Evolutionary conservation across 2,888 invertebrate genomes (phyloP).

Genomic region (Eupithecia centaureata): DNA sequence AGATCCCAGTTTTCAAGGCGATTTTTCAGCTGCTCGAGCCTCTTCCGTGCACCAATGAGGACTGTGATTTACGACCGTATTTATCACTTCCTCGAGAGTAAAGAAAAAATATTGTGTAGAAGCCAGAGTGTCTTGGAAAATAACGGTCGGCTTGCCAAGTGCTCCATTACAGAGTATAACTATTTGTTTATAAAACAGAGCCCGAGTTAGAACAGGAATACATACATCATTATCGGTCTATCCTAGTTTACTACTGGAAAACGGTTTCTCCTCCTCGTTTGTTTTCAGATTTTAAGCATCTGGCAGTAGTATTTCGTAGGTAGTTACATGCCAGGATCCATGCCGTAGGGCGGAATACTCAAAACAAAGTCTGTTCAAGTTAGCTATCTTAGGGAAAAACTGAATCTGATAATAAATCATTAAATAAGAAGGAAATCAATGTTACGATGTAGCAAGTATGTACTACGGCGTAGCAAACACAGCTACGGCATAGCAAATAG

Average conservation of each 20-base stretch:
- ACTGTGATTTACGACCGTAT: conserved; percentile 25
- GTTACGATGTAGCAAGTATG: no score
- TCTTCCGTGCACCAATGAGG: conserved; percentile 17
- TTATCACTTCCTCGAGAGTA: conserved; percentile 22
- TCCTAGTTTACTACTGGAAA: not conserved
- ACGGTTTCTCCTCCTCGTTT: not conserved
- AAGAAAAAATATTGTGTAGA: conserved; percentile 26
- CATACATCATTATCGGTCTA: not conserved
- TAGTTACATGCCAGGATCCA: not conserved
- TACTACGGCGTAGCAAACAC: no score
- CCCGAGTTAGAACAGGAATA: not conserved
- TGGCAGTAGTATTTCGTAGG: not conserved
- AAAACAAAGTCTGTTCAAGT: not conserved
- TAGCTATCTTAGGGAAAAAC: not conserved
- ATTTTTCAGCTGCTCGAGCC: conserved; percentile 3
- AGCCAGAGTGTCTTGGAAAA: conserved; percentile 18
- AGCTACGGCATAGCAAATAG: no score
- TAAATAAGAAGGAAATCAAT: no score
- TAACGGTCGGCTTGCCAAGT: conserved; percentile 16
- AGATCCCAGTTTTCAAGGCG: not conserved
- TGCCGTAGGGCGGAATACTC: not conserved
- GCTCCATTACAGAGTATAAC: conserved; percentile 9
- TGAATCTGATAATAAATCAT: not conserved
- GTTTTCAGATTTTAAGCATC: no score
- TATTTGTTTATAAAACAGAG: not conserved